Base-by-base conservation (phyloP, 1,140 invertebrate species). In the Temnothorax longispinosus region DNA sequence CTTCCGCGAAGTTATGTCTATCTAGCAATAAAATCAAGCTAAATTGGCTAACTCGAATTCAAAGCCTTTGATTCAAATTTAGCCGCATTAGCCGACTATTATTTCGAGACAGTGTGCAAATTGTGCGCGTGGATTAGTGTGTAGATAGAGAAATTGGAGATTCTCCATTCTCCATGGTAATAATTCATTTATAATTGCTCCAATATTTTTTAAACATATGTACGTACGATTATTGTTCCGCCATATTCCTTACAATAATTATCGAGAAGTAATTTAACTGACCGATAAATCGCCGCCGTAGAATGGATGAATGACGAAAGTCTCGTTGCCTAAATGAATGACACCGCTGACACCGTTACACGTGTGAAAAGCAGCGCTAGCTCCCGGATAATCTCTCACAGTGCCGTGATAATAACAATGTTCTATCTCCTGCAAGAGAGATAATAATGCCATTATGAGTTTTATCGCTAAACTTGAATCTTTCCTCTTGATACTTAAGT, bases 341-440 rank as follows among this genome's bases (percentile, higher is more conserved):
- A 99, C 98, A 21, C 99, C 99, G 91, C 98, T 99, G 82, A 99
- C 98, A 62, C 99, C 99, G 95, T 99, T 99, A 96, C 99, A 99
- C 15, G 99, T 99, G 94, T 99, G 98, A 95, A 99, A 99, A 88
- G 99, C 99, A 54, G 98, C 99, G 87, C 97, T 98, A n/a, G 98
- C 99, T 87, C 98, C 98, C 13, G 98, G 98, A 95, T 99, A 98
- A 96, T 99, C 98, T 94, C 98, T 98, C 32, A 99, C 98, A 5
- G 97, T 98, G 67, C 98, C 98, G 94, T 99, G 98, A 94, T 99
- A 99, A 96, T 99, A 99, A 94, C 98, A 99, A 95, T 99, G 98
- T 94, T 99, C 98, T 95, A 99, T 98, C 96, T 98, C 98, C 98
- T 99, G 96, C n/a, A 96, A 96, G 91, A 96, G 90, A 47, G 44